phyloP scores from a whole-genome alignment of 2,888 invertebrate species.

The Smittia aterrima region DNA sequence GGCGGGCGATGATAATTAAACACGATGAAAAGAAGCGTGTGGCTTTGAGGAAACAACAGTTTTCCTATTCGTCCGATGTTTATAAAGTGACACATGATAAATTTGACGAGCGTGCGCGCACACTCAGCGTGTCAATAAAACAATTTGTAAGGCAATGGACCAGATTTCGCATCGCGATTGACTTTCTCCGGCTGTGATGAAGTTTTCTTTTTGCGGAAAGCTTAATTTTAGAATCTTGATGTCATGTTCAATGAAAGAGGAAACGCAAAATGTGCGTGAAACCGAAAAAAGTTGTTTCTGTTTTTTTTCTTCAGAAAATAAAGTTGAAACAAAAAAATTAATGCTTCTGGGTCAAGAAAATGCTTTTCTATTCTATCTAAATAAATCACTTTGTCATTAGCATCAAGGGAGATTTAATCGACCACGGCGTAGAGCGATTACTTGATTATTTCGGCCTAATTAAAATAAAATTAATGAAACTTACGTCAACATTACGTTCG shows the following conservation, averaged over 20 bases:
- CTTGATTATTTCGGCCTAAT: not conserved
- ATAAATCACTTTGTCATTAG: too few species aligned
- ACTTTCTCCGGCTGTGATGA: too few species aligned
- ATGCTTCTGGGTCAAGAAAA: too few species aligned
- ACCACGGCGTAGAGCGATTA: too few species aligned
- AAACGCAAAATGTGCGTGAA: not conserved
- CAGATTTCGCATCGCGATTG: not conserved
- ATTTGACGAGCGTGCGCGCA: conserved; percentile 6
- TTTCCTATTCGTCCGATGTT: not conserved
- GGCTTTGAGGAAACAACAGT: conserved; percentile 1
- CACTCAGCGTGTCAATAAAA: conserved; percentile 25
- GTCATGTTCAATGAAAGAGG: too few species aligned
- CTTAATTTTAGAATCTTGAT: not conserved
- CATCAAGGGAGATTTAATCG: too few species aligned
- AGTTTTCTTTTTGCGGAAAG: not conserved
- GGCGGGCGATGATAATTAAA: conserved; percentile 18
- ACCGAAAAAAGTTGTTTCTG: too few species aligned
- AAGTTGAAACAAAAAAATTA: too few species aligned
- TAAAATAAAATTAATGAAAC: too few species aligned
- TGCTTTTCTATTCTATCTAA: too few species aligned
- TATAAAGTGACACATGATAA: conserved; percentile 4
- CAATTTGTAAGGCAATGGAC: not conserved
- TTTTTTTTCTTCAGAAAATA: too few species aligned
- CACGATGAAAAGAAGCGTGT: not conserved
- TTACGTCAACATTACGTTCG: conserved; percentile 74